Percentiles rank a stretch among this genome's conserved stretches.
phyloP scores from a whole-genome alignment of 1,140 invertebrate species.

The Temnothorax curvispinosus region DNA sequence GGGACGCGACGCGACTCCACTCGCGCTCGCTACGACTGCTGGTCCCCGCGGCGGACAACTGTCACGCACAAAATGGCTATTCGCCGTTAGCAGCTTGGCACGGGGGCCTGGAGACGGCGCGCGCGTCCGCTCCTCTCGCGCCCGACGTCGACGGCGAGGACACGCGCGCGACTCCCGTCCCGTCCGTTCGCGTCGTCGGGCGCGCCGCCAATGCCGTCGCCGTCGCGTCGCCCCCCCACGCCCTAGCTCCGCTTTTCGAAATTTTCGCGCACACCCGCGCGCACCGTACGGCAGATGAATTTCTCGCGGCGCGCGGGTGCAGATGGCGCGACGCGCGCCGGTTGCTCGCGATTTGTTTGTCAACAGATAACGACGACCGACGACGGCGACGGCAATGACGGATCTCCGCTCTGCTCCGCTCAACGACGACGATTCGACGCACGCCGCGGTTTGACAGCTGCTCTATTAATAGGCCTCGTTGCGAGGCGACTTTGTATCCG shows the following conservation, averaged over 20 bases:
- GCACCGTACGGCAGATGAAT: not conserved
- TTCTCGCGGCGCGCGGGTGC: not conserved
- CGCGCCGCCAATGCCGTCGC: not conserved
- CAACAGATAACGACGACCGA: slow-evolving; percentile 35
- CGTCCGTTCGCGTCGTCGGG: not conserved
- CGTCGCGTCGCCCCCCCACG: not conserved
- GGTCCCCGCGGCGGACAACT: slow-evolving; percentile 76
- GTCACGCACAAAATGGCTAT: slow-evolving; percentile 86
- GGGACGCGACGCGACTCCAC: slow-evolving; percentile 16
- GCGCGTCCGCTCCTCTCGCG: slow-evolving; percentile 52
- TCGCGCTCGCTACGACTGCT: slow-evolving; percentile 14
- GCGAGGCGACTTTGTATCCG: slow-evolving; percentile 3
- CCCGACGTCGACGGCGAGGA: slow-evolving; percentile 10
- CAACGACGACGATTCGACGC: no score
- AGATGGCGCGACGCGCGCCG: slow-evolving; percentile 43
- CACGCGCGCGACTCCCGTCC: slow-evolving; percentile 1
- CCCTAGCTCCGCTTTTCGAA: slow-evolving; percentile 16
- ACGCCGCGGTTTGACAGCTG: slow-evolving; percentile 19
- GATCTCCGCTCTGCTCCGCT: not conserved
- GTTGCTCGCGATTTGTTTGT: slow-evolving; percentile 59
- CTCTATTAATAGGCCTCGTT: slow-evolving; percentile 30
- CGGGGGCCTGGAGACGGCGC: slow-evolving; percentile 78
- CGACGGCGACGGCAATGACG: not conserved
- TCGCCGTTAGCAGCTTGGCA: slow-evolving; percentile 84
- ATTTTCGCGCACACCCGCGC: slow-evolving; percentile 51